Conservation (phyloP, 1,140 invertebrate species). For the Lordiphosa mommai region DNA sequence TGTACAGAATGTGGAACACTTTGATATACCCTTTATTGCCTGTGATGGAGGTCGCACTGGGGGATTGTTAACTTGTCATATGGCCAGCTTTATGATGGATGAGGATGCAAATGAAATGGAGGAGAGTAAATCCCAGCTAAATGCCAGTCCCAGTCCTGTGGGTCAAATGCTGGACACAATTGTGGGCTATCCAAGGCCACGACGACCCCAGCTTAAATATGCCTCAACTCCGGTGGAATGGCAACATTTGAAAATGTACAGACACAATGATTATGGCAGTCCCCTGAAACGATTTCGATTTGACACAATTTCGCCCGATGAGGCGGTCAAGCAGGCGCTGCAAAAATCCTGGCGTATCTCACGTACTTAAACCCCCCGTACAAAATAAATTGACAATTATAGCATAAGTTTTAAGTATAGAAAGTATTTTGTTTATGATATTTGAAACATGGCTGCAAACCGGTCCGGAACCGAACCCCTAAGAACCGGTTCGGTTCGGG, state of each 20-base stretch:
- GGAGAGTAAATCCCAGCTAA: background rate
- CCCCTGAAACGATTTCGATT: constrained; percentile 62
- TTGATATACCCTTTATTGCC: constrained; percentile 66
- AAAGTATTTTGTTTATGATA: too few species aligned
- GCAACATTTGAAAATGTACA: constrained; percentile 38
- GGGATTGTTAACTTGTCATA: background rate
- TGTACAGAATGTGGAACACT: constrained; percentile 19
- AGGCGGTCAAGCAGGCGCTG: constrained; percentile 54
- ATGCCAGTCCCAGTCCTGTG: constrained; percentile 23
- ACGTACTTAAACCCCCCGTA: constrained; percentile 28
- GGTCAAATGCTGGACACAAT: constrained; percentile 34
- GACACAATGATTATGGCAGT: constrained; percentile 29
- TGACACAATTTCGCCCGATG: constrained; percentile 67
- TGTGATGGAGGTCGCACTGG: constrained; percentile 30
- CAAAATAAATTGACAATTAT: constrained; percentile 27
- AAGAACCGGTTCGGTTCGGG: too few species aligned
- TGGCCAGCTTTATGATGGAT: background rate
- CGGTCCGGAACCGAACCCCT: too few species aligned
- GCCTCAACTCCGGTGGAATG: constrained; percentile 22
- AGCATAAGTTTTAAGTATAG: too few species aligned
- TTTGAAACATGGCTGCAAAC: too few species aligned
- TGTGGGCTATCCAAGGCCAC: constrained; percentile 34
- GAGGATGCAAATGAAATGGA: background rate
- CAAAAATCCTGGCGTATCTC: constrained; percentile 48
- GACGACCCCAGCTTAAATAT: constrained; percentile 31